These are phyloP conservation scores for Ostrea edulis DNA, from an alignment of 1,140 invertebrate genomes.

Conservation along the genomic window DNA sequence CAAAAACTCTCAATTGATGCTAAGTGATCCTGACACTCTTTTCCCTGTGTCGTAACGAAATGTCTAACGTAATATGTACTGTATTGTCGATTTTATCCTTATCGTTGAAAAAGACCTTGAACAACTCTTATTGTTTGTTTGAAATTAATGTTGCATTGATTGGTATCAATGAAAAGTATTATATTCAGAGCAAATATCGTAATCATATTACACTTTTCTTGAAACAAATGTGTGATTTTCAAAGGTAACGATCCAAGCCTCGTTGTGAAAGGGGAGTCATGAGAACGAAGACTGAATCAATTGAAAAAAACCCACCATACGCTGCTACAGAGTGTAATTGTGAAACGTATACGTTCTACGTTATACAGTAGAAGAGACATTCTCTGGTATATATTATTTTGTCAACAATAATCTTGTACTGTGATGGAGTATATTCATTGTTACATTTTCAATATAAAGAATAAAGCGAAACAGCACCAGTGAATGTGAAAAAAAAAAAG, in stretches of 20 bases:
- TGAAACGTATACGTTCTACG: too few species aligned
- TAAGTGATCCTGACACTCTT: slow-evolving; percentile 23
- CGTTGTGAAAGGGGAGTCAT: too few species aligned
- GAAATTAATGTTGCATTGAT: not conserved
- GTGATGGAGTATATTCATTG: too few species aligned
- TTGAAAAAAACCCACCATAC: too few species aligned
- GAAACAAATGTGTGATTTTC: not conserved
- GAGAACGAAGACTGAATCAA: too few species aligned
- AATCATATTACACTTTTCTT: not conserved
- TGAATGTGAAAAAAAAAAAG: too few species aligned
- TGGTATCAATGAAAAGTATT: not conserved
- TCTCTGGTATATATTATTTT: too few species aligned
- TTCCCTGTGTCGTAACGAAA: slow-evolving; percentile 19
- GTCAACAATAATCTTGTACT: too few species aligned
- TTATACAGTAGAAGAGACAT: too few species aligned
- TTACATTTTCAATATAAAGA: too few species aligned
- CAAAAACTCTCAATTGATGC: slow-evolving; percentile 19
- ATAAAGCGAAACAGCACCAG: too few species aligned
- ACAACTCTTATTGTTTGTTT: not conserved
- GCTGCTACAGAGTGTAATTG: too few species aligned
- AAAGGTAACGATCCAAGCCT: not conserved
- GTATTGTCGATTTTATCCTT: not conserved
- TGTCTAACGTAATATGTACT: not conserved
- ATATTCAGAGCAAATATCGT: slow-evolving; percentile 12
- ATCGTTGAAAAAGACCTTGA: not conserved